Base-by-base conservation (phyloP, 92 coral and sea anemone genomes). In the Meandrina meandrites region DNA sequence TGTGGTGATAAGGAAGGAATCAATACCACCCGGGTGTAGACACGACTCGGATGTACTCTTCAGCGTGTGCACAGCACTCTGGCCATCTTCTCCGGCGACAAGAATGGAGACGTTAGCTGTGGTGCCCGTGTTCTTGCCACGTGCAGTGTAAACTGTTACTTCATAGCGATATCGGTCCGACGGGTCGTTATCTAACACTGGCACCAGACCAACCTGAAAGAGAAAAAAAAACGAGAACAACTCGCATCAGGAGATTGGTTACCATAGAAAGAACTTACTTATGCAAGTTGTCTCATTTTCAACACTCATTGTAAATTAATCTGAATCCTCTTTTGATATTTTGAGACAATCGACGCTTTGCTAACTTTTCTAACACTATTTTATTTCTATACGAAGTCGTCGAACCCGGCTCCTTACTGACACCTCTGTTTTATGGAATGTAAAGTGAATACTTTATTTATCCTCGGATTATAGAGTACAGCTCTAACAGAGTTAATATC, bases 1-100 rank as follows among this genome's bases (percentile, higher is more conserved):
- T 1, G 96, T 91, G 0, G 99, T 97, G 42, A 95, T 91, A 48
- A 97, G 89, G 77, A 93, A 97, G 5, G 99, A 95, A 77, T 97
- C 98, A 8, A 93, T 93, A 17, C 97, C 90, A 9, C 96, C 96
- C 36, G 97, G 87, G 78, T 92, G 90, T 60, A 93, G 91, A 78
- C 90, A 90, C 10, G 88, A 54, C 42, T 93, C 79, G 30, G 91
- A 87, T 51, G 89, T 87, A 71, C 92, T 91, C 72, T 91, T 93
- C 42, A 97, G 92, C 56, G 87, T 86, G 86, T 93, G 88, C 16
- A 96, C 92, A 22, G 90, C 88, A 81, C 97, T 93, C 78, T 96
- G 92, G 14, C 93, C 94, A 5, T 93, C 89, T 54, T 95, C 98
- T 5, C 99, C 99, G 35, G 95, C 87, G 53, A 97, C 83, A 42